A percentile compares a stretch with the other conserved stretches of the same genome.
Evolutionary conservation across 2,797 vertebrate species (phyloP).

Genomic region (Setipinna tenuifilis): DNA sequence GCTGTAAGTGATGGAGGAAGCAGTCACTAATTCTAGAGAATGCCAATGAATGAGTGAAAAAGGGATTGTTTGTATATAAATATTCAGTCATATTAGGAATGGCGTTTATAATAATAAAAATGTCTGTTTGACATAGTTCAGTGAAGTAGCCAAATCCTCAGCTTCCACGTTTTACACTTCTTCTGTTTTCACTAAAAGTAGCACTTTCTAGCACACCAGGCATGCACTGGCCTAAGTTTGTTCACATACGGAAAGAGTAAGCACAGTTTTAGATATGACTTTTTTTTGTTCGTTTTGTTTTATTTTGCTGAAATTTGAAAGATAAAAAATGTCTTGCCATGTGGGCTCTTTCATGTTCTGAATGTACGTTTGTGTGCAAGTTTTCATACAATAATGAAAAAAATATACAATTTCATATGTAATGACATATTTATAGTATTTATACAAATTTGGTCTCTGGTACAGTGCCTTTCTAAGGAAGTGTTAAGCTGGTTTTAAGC

Average conservation of each 20-base stretch:
- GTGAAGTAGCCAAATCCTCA: slow-evolving; percentile 7
- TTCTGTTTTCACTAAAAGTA: neutral
- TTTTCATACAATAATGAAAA: slow-evolving; percentile 48
- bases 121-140: neutral
- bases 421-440: slow-evolving; percentile 63
- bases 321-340: slow-evolving; percentile 32
- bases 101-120: neutral
- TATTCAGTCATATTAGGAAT: neutral
- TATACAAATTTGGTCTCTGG: slow-evolving; percentile 63
- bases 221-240: neutral
- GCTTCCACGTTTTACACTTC: neutral
- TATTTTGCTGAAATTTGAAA: slow-evolving; percentile 19
- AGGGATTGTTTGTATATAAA: slow-evolving; percentile 22
- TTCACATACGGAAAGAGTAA: neutral
- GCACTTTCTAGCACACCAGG: neutral
- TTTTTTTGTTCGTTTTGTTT: slow-evolving; percentile 32
- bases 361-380: slow-evolving; percentile 46
- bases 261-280: slow-evolving; percentile 4
- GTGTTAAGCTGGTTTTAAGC: slow-evolving; percentile 51
- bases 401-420: slow-evolving; percentile 45
- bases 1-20: slow-evolving; percentile 1
- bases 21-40: neutral
- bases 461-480: slow-evolving; percentile 59
- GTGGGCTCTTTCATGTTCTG: slow-evolving; percentile 31
- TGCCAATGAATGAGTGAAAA: neutral